Evolutionary conservation across 2,797 vertebrate genomes (phyloP).

Genomic region (Megaceryle alcyon): DNA sequence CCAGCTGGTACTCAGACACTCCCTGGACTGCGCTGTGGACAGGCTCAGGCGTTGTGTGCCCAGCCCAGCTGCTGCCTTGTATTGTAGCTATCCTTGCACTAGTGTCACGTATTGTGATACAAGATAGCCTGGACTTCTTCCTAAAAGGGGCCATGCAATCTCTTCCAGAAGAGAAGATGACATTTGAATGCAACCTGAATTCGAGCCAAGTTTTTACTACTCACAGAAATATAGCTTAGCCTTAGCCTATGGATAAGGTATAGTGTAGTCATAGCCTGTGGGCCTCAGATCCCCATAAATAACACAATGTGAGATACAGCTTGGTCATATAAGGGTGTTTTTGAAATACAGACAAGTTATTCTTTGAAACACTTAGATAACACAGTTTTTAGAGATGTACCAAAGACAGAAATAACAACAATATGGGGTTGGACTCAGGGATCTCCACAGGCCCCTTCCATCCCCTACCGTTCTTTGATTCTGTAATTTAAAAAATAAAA

Average conservation of each 20-base stretch:
- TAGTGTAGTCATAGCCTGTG: background rate
- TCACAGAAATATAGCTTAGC: background rate
- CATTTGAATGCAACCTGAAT: background rate
- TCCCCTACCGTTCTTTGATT: too few relatives aligned
- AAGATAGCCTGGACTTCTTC: slow-evolving; percentile 16
- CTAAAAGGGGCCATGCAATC: slow-evolving; percentile 2
- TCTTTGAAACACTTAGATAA: background rate
- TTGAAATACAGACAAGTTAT: background rate
- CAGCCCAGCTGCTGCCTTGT: slow-evolving; percentile 42
- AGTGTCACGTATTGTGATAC: background rate
- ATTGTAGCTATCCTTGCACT: background rate
- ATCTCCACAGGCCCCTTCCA: too few relatives aligned
- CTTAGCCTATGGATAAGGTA: background rate
- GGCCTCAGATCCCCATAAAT: background rate
- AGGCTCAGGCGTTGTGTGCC: slow-evolving; percentile 17
- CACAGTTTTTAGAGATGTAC: background rate
- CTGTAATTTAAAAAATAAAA: too few relatives aligned
- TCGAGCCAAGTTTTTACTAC: background rate
- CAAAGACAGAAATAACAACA: background rate
- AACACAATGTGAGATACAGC: background rate
- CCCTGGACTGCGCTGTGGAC: background rate
- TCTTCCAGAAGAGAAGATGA: background rate
- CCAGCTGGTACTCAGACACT: slow-evolving; percentile 35
- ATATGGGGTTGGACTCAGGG: too few relatives aligned
- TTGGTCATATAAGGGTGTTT: background rate